These are phyloP conservation scores for Volucella inanis DNA, from an alignment of 2,888 invertebrate species.

Conservation along the genomic window DNA sequence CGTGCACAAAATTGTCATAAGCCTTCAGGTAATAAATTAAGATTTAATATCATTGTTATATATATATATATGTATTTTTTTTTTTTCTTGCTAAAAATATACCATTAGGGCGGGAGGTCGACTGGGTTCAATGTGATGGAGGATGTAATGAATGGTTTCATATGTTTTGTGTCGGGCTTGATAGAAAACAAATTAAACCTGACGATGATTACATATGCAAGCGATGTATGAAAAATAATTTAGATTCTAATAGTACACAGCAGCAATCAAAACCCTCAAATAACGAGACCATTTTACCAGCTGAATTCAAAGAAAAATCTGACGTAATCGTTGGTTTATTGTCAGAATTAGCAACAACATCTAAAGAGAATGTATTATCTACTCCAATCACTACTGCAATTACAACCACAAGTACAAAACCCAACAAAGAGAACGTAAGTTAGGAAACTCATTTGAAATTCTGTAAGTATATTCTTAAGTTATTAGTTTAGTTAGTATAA, in stretches of 20 bases:
- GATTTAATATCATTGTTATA: background rate
- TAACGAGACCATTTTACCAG: slow-evolving; percentile 6
- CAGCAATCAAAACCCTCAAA: slow-evolving; percentile 18
- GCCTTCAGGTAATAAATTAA: slow-evolving; percentile 84
- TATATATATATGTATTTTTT: too few species aligned
- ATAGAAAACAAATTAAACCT: slow-evolving; percentile 91
- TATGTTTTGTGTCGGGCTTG: slow-evolving; percentile 96
- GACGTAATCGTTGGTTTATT: background rate
- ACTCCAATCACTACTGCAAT: slow-evolving; percentile 6
- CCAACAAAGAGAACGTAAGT: slow-evolving; percentile 56
- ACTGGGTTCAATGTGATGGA: slow-evolving; percentile 99
- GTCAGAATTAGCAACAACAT: background rate
- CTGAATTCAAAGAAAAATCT: slow-evolving; percentile 4
- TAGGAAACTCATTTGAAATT: slow-evolving; percentile 26
- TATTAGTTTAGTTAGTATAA: background rate
- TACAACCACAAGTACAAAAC: slow-evolving; percentile 62
- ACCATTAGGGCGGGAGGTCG: slow-evolving; percentile 90
- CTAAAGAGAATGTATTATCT: slow-evolving; percentile 1
- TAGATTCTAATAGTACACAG: slow-evolving; percentile 20
- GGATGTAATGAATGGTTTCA: slow-evolving; percentile 99
- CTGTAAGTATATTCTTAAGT: slow-evolving; percentile 1
- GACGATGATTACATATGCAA: slow-evolving; percentile 94
- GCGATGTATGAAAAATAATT: slow-evolving; percentile 82
- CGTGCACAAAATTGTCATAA: slow-evolving; percentile 89
- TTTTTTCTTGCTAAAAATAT: slow-evolving; percentile 20